These are phyloP conservation scores for Eriocheir sinensis DNA, from an alignment of 1,140 invertebrate species.

Conservation along the genomic window DNA sequence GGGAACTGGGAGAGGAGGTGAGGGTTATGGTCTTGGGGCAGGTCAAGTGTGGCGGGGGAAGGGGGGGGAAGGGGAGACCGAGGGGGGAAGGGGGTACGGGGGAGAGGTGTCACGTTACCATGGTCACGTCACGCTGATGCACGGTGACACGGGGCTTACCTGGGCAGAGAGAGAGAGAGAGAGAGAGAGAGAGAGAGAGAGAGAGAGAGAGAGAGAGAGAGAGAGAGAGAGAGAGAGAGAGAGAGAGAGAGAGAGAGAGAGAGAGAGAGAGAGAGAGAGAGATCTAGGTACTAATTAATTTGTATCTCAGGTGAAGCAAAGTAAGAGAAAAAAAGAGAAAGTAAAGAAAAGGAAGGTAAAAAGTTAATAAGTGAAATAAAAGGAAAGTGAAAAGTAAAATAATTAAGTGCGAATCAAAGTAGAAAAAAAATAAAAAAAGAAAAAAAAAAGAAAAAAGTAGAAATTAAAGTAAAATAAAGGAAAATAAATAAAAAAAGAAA, in stretches of 20 bases:
- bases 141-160: background rate
- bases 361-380: background rate
- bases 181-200: background rate
- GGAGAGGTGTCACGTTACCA: too few relatives aligned
- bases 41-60: background rate
- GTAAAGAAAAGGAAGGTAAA: slow-evolving; percentile 10
- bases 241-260: background rate
- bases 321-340: background rate
- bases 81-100: background rate
- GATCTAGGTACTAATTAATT: background rate
- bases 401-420: background rate
- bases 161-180: background rate
- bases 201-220: background rate
- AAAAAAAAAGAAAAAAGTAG: too few relatives aligned
- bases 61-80: background rate
- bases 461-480: too few relatives aligned
- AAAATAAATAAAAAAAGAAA: too few relatives aligned
- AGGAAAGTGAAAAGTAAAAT: background rate
- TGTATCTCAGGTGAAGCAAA: background rate
- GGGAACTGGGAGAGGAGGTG: background rate
- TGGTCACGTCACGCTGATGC: background rate
- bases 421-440: background rate
- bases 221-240: background rate
- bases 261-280: background rate
- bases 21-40: background rate